Conservation (phyloP, 2,797 vertebrate genomes). For the Acanthopagrus latus region DNA sequence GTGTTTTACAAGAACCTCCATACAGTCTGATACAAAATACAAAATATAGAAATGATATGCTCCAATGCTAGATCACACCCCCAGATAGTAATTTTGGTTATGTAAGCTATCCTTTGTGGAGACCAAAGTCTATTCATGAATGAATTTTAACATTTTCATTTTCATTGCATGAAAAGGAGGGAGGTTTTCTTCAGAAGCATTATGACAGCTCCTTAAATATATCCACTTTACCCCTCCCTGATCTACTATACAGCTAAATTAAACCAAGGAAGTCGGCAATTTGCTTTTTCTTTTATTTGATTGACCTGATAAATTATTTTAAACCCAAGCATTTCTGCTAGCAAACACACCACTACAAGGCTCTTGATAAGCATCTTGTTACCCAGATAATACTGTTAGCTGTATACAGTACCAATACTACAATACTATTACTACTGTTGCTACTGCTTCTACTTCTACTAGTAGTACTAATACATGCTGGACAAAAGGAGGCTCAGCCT, state of each 20-base stretch:
- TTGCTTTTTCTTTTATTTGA: conserved; percentile 11
- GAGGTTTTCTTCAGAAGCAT: conserved; percentile 19
- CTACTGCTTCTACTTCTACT: no score
- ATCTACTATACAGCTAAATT: neutral
- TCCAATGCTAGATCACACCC: conserved; percentile 2
- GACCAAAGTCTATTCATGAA: conserved; percentile 13
- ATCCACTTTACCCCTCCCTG: neutral
- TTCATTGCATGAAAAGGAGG: conserved; percentile 2
- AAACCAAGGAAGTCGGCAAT: neutral
- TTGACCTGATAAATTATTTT: neutral
- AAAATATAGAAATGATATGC: conserved; percentile 19
- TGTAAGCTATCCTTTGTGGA: neutral
- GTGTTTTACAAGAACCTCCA: neutral
- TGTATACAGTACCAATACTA: no score
- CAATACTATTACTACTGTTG: no score
- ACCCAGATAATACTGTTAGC: no score
- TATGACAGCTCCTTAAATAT: neutral
- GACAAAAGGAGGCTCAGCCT: no score
- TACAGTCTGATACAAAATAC: neutral
- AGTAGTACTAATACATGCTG: no score
- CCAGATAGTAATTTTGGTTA: neutral
- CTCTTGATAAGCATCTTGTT: neutral
- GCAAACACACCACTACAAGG: neutral
- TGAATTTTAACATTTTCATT: conserved; percentile 8
- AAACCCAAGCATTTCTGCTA: conserved; percentile 3